These are phyloP conservation scores for Porites cylindrica DNA, from an alignment of 92 coral and sea anemone species.

Conservation along the genomic window DNA sequence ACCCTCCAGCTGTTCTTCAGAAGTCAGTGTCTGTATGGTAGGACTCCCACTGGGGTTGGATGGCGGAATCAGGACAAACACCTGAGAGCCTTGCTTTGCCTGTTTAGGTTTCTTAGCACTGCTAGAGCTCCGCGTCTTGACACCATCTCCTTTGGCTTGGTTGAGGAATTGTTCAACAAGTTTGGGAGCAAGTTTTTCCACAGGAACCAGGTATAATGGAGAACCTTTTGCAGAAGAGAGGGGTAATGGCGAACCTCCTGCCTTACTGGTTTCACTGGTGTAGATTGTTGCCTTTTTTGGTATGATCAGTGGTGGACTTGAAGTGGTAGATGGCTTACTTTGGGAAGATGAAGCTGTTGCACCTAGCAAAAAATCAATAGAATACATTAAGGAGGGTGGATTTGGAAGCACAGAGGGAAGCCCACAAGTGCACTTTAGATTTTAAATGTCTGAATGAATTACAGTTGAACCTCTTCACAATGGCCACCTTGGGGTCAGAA, in stretches of 20 bases:
- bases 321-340: not conserved
- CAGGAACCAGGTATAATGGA: slow-evolving; percentile 39
- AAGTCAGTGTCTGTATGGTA: slow-evolving; percentile 41
- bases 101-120: slow-evolving; percentile 7
- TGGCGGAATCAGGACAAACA: slow-evolving; percentile 38
- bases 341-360: not conserved
- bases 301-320: slow-evolving; percentile 12
- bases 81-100: slow-evolving; percentile 20
- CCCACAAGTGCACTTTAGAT: too few species aligned
- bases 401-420: too few species aligned
- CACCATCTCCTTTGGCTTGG: slow-evolving; percentile 32
- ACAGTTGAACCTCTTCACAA: too few species aligned
- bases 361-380: not conserved
- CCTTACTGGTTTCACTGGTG: slow-evolving; percentile 9
- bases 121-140: slow-evolving; percentile 24
- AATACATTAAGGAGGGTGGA: too few species aligned
- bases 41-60: slow-evolving; percentile 29
- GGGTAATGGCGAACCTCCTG: slow-evolving; percentile 4
- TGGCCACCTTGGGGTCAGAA: too few species aligned
- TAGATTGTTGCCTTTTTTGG: slow-evolving; percentile 43
- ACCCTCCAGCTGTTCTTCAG: slow-evolving; percentile 29
- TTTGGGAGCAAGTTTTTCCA: slow-evolving; percentile 36
- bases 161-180: slow-evolving; percentile 38
- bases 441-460: too few species aligned
- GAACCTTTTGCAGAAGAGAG: slow-evolving; percentile 25